Percentiles rank a stretch among this genome's conserved stretches.
Conservation (phyloP, 2,113 vertebrate genomes). For the Gymnorhina tibicen region DNA sequence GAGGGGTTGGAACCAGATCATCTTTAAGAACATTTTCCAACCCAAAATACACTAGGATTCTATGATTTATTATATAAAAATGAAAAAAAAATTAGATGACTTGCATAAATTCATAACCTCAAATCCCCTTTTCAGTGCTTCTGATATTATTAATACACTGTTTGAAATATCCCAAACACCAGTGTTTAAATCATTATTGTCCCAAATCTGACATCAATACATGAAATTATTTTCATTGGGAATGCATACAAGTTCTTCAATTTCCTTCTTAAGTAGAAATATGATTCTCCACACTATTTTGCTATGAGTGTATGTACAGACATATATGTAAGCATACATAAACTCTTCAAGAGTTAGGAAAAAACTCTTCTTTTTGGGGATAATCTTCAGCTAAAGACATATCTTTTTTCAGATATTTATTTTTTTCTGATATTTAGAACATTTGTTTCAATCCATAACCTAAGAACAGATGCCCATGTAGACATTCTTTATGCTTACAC, state of each 20-base stretch:
- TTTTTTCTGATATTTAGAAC: neutral
- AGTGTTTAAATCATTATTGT: neutral
- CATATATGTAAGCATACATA: neutral
- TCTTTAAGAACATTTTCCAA: neutral
- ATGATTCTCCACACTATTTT: neutral
- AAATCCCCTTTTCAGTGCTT: neutral
- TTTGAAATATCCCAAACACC: neutral
- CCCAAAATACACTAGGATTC: neutral
- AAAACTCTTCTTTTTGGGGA: rapidly evolving
- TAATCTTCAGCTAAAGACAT: neutral
- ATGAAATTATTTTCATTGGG: neutral
- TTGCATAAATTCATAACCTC: neutral
- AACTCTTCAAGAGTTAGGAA: neutral
- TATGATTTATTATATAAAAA: neutral
- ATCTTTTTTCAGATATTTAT: neutral
- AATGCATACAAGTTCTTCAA: neutral
- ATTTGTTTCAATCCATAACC: neutral
- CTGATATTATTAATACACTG: neutral
- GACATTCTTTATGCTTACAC: neutral
- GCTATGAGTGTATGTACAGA: neutral
- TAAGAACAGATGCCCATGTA: neutral
- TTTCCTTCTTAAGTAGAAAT: neutral
- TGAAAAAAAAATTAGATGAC: neutral
- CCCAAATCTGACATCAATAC: neutral
- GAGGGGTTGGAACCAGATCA: neutral